Conservation (phyloP, 2,888 invertebrate species). For the Allophyes oxyacanthae region DNA sequence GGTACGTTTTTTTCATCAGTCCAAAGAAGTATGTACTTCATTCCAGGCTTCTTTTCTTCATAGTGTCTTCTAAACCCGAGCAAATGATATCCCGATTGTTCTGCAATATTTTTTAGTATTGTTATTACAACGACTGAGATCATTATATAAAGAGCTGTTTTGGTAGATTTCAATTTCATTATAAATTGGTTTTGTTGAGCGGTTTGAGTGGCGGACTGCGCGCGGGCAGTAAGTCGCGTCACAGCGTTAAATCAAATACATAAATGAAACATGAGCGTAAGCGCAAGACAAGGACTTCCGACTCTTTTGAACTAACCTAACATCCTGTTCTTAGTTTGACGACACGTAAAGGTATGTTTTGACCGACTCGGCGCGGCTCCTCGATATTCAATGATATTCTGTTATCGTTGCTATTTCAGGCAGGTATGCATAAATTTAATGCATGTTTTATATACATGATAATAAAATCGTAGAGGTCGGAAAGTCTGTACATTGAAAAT, state of each 20-base stretch:
- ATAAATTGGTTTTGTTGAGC: neutral
- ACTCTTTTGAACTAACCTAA: constrained; percentile 4
- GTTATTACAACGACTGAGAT: constrained; percentile 13
- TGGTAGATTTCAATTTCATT: constrained; percentile 35
- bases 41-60: constrained; percentile 4
- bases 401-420: constrained; percentile 25
- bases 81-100: constrained; percentile 1
- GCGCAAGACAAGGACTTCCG: constrained; percentile 14
- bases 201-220: neutral
- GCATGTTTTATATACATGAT: no score
- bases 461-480: no score
- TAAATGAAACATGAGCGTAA: constrained; percentile 5
- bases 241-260: neutral
- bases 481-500: no score
- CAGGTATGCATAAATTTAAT: constrained; percentile 23
- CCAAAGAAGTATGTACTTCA: constrained; percentile 72
- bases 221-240: neutral
- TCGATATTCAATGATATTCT: constrained; percentile 7
- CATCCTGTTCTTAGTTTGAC: constrained; percentile 1
- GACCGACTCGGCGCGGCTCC: neutral
- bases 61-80: neutral
- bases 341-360: neutral
- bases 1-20: constrained; percentile 61
- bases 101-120: constrained; percentile 16
- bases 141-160: constrained; percentile 23